Evolutionary conservation across 2,113 vertebrate species (phyloP).

Genomic region (Dendrocopos noguchii): DNA sequence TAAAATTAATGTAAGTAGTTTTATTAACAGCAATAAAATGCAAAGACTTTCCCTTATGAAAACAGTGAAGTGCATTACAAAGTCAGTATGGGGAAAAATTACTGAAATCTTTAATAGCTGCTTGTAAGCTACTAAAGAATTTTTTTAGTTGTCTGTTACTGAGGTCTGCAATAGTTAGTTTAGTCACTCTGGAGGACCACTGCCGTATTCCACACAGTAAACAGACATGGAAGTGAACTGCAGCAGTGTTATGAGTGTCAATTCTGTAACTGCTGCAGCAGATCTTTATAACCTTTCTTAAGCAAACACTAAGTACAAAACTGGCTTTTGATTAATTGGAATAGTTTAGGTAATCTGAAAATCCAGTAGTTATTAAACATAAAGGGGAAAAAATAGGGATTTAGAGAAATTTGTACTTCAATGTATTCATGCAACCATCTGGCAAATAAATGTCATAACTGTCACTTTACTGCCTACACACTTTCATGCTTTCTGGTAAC

Average conservation of each 20-base stretch:
- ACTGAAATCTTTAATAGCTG: neutral
- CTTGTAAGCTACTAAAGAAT: neutral
- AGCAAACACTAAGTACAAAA: neutral
- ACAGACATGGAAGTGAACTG: neutral
- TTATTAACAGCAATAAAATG: neutral
- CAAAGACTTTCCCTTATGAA: neutral
- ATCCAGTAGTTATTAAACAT: neutral
- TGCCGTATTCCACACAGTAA: neutral
- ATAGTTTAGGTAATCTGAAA: neutral
- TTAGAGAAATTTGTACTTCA: neutral
- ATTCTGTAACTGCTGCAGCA: neutral
- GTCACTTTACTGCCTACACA: neutral
- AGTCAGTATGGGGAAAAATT: neutral
- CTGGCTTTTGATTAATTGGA: neutral
- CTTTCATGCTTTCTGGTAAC: neutral
- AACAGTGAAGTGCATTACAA: neutral
- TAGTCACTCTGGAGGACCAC: neutral
- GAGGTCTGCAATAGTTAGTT: neutral
- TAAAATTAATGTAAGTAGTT: neutral
- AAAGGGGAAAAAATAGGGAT: neutral
- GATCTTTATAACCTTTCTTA: neutral
- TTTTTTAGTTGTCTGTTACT: neutral
- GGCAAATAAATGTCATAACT: neutral
- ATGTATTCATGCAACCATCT: neutral
- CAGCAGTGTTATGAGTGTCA: neutral